Evolutionary conservation across 2,113 vertebrate species (phyloP).

Genomic region (Aptenodytes patagonicus): DNA sequence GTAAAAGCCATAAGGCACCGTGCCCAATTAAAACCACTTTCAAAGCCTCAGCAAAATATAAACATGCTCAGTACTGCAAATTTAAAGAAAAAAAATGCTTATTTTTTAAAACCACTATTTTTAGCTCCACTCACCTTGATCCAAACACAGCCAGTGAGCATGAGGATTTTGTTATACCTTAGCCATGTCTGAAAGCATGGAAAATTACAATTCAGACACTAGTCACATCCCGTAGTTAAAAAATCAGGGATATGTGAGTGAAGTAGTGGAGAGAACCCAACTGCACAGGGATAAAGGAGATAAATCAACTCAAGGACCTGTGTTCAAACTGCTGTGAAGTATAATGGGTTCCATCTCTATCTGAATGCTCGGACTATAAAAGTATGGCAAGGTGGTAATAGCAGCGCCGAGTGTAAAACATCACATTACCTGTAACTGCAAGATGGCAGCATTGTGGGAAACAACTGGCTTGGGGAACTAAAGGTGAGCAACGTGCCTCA

Average conservation of each 20-base stretch:
- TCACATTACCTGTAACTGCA: background rate
- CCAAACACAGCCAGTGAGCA: background rate
- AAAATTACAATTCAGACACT: conserved; percentile 36
- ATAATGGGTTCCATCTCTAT: conserved; percentile 37
- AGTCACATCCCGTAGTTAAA: conserved; percentile 7
- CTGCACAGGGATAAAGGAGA: background rate
- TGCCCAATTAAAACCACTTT: conserved; percentile 11
- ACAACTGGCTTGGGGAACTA: background rate
- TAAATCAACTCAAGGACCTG: conserved; percentile 51
- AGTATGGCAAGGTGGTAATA: background rate
- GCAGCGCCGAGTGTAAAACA: background rate
- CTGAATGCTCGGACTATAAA: conserved; percentile 1
- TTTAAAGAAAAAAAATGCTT: background rate
- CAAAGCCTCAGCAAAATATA: conserved; percentile 28
- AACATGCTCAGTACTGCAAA: background rate
- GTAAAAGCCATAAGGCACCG: background rate
- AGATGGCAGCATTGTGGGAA: background rate
- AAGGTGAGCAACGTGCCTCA: background rate
- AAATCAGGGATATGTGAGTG: background rate
- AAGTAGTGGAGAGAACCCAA: conserved; percentile 9
- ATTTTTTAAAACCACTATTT: background rate
- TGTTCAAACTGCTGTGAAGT: conserved; percentile 49
- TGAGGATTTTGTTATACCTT: conserved; percentile 24
- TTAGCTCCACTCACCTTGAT: conserved; percentile 28
- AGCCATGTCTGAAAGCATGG: conserved; percentile 18